Percentiles rank a stretch among this genome's conserved stretches.
Conservation (phyloP, 2,888 invertebrate genomes). For the Tetropium fuscum region DNA sequence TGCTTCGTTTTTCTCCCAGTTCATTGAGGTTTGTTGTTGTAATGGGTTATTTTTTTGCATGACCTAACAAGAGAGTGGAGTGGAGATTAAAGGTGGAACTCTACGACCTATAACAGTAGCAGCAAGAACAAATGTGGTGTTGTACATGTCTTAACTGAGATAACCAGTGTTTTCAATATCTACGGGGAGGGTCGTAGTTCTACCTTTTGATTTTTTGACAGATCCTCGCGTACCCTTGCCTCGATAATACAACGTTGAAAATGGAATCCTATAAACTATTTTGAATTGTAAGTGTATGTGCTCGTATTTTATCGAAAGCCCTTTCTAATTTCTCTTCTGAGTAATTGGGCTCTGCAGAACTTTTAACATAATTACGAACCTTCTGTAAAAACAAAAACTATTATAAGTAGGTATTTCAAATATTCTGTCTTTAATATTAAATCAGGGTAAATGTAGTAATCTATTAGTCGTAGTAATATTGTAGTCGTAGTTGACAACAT, state of each 20-base stretch:
- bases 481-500: slow-evolving; percentile 3
- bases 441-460: not conserved
- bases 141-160: too few relatives aligned
- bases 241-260: not conserved
- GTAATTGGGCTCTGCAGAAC: not conserved
- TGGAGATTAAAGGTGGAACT: too few relatives aligned
- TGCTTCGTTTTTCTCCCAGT: too few relatives aligned
- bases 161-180: too few relatives aligned
- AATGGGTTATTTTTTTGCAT: too few relatives aligned
- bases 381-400: not conserved
- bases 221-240: not conserved
- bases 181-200: not conserved
- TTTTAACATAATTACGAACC: not conserved
- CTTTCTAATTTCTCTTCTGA: not conserved
- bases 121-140: too few relatives aligned
- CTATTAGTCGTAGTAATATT: too few relatives aligned
- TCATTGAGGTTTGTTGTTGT: too few relatives aligned
- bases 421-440: not conserved
- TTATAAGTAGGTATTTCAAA: not conserved
- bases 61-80: too few relatives aligned
- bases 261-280: not conserved
- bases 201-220: not conserved
- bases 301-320: not conserved
- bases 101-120: too few relatives aligned
- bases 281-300: not conserved